Evolutionary conservation across 1,140 invertebrate genomes (phyloP).

Genomic region (Drosophila seguyi): DNA sequence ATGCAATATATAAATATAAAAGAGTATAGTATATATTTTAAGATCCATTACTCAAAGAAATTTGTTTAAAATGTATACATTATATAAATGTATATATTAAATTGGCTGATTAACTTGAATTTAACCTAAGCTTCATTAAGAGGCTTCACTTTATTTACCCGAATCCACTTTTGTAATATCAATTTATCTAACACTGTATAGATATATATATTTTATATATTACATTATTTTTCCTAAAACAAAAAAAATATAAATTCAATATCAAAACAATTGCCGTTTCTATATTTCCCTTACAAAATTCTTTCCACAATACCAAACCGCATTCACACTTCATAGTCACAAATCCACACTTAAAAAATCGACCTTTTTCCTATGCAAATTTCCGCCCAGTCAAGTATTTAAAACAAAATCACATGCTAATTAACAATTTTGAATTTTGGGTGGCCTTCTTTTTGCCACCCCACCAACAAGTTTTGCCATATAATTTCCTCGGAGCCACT

Average conservation of each 20-base stretch:
- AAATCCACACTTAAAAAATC: background rate
- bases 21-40: too few species aligned
- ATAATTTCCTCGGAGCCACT: slow-evolving; percentile 45
- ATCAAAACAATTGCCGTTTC: too few species aligned
- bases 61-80: too few species aligned
- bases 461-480: slow-evolving; percentile 17
- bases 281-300: background rate
- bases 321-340: background rate
- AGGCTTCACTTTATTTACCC: too few species aligned
- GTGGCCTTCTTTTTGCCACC: slow-evolving; percentile 46
- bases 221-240: background rate
- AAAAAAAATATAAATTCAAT: background rate
- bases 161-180: too few species aligned
- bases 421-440: slow-evolving; percentile 39
- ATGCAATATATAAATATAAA: too few species aligned
- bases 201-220: too few species aligned
- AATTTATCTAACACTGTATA: too few species aligned
- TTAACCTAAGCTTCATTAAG: too few species aligned
- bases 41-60: too few species aligned
- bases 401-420: slow-evolving; percentile 40
- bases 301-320: background rate
- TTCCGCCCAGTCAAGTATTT: slow-evolving; percentile 19
- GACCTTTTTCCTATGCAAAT: slow-evolving; percentile 9
- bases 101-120: too few species aligned
- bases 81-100: too few species aligned